Evolutionary conservation across 2,797 vertebrate species (phyloP).

Genomic region (Cyprinodon diabolis): DNA sequence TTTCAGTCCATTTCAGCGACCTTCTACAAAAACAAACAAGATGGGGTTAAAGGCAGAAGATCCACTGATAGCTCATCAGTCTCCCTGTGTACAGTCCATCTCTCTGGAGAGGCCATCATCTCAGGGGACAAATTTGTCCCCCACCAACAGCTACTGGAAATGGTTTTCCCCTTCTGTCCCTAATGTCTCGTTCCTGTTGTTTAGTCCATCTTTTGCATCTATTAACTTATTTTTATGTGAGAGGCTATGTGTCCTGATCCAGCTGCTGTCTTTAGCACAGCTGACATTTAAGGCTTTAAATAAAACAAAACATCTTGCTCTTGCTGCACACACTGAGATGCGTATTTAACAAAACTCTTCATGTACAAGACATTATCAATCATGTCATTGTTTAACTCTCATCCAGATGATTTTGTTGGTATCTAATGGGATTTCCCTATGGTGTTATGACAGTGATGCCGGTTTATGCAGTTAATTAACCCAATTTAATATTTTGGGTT

Average conservation of each 20-base stretch:
- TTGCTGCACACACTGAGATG: not conserved
- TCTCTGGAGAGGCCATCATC: constrained; percentile 18
- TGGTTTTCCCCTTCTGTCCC: constrained; percentile 54
- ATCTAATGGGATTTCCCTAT: too few relatives aligned
- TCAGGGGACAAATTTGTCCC: constrained; percentile 39
- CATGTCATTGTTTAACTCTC: not conserved
- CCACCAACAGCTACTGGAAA: constrained; percentile 56
- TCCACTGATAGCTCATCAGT: not conserved
- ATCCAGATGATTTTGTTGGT: not conserved
- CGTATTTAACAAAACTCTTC: not conserved
- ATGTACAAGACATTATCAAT: not conserved
- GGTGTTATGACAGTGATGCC: too few relatives aligned
- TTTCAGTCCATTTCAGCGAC: too few relatives aligned
- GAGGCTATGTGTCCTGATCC: constrained; percentile 5
- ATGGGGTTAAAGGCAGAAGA: too few relatives aligned
- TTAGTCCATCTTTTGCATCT: constrained; percentile 2
- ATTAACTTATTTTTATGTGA: constrained; percentile 6
- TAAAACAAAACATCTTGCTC: not conserved
- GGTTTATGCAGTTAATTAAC: too few relatives aligned
- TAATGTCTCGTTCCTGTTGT: constrained; percentile 23
- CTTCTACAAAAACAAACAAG: too few relatives aligned
- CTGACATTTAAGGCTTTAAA: not conserved
- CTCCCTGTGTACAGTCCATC: constrained; percentile 1
- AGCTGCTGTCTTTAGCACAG: not conserved
- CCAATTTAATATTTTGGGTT: too few relatives aligned